Evolutionary conservation across 2,113 vertebrate genomes (phyloP).

Genomic region (Rhizomys pruinosus): DNA sequence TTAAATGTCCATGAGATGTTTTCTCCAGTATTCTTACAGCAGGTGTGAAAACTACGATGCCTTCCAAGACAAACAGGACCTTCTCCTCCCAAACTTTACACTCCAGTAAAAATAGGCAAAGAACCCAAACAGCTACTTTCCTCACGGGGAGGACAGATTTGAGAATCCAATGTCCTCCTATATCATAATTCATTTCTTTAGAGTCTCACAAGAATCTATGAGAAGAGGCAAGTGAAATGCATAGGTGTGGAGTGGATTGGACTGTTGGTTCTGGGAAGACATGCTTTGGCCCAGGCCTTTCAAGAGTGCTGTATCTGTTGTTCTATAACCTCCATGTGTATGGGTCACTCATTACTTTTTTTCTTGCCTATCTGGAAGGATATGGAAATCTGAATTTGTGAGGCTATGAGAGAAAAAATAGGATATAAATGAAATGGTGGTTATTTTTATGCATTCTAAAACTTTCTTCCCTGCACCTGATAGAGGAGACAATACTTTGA

Average conservation of each 20-base stretch:
- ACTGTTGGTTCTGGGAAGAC: not conserved
- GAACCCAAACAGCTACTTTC: constrained; percentile 34
- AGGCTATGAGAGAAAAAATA: not conserved
- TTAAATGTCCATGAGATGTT: not conserved
- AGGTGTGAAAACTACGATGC: not conserved
- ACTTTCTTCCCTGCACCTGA: constrained; percentile 31
- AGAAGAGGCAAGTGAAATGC: not conserved
- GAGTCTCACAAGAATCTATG: not conserved
- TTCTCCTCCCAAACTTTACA: constrained; percentile 15
- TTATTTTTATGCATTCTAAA: constrained; percentile 54
- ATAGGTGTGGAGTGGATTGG: not conserved
- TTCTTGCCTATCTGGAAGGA: constrained; percentile 23
- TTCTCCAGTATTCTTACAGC: constrained; percentile 24
- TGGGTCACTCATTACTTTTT: constrained; percentile 4
- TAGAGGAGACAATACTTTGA: constrained; percentile 39
- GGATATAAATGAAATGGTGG: constrained; percentile 20
- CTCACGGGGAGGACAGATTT: constrained; percentile 23
- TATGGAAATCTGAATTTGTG: constrained; percentile 36
- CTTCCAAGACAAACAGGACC: not conserved
- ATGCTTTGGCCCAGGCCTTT: constrained; percentile 4
- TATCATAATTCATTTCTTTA: constrained; percentile 29
- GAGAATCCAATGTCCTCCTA: constrained; percentile 15
- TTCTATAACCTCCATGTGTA: not conserved
- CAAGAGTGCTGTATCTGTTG: not conserved
- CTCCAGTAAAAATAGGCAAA: not conserved